Evolutionary conservation across 1,140 invertebrate genomes (phyloP).

Genomic region (Diprion similis): DNA sequence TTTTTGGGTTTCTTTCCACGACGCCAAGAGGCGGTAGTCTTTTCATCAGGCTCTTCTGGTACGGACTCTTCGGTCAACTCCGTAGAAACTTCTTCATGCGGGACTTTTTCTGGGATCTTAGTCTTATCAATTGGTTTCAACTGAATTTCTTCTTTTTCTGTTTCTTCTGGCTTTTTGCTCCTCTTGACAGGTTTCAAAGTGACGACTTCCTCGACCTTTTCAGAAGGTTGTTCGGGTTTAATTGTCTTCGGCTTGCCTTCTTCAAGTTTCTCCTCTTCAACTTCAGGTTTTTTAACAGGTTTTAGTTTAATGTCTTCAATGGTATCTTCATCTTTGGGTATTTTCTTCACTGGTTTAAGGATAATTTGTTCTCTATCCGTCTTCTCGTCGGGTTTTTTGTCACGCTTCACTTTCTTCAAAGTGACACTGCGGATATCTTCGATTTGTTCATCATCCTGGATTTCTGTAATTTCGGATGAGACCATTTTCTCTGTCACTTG

Average conservation of each 20-base stretch:
- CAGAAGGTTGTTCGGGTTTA: constrained; percentile 41
- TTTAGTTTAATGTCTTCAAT: constrained; percentile 13
- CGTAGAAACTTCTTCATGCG: neutral
- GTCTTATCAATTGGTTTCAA: constrained; percentile 50
- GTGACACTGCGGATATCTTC: constrained; percentile 28
- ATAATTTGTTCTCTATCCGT: constrained; percentile 37
- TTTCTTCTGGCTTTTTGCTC: constrained; percentile 25
- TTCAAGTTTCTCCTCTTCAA: constrained; percentile 35
- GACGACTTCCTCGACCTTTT: constrained; percentile 51
- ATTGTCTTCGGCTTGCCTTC: constrained; percentile 20
- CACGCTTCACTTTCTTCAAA: constrained; percentile 30
- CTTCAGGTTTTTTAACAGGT: constrained; percentile 31
- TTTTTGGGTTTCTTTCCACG: constrained; percentile 23
- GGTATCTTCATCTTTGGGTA: constrained; percentile 19
- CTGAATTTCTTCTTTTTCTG: constrained; percentile 35
- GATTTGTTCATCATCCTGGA: constrained; percentile 29
- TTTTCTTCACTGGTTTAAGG: constrained; percentile 33
- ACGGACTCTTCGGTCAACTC: neutral
- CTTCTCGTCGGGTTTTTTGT: constrained; percentile 34
- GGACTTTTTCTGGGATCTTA: constrained; percentile 37
- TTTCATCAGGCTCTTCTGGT: constrained; percentile 7
- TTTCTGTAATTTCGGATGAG: constrained; percentile 14
- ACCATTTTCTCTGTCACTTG: constrained; percentile 9
- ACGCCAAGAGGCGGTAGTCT: constrained; percentile 19
- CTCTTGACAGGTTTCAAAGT: constrained; percentile 30